Evolutionary conservation across 2,888 invertebrate species (phyloP).

Genomic region (Crematogaster levior): DNA sequence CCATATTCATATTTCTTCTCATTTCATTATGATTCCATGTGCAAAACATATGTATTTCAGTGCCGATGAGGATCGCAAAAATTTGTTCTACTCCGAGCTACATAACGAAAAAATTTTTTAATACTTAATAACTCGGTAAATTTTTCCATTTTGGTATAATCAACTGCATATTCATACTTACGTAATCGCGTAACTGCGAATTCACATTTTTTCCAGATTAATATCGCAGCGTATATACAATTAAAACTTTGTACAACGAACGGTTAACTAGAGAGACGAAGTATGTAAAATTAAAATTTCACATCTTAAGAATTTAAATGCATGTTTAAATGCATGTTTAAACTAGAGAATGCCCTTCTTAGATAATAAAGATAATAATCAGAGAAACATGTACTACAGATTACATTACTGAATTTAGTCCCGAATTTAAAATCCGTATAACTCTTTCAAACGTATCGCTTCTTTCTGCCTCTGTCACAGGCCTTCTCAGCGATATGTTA

Average conservation of each 20-base stretch:
- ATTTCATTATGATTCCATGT: slow-evolving; percentile 30
- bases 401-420: not conserved
- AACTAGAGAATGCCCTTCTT: not conserved
- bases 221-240: not conserved
- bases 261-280: not conserved
- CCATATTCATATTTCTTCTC: slow-evolving; percentile 46
- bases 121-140: not conserved
- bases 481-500: slow-evolving; percentile 11
- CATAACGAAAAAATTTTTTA: slow-evolving; percentile 20
- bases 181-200: not conserved
- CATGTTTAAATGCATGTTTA: not conserved
- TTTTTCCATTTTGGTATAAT: slow-evolving; percentile 9
- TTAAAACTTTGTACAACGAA: slow-evolving; percentile 26
- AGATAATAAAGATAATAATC: not conserved
- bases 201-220: not conserved
- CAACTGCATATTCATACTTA: slow-evolving; percentile 11
- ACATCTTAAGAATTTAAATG: slow-evolving; percentile 17
- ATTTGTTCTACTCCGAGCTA: not conserved
- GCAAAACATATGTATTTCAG: slow-evolving; percentile 1
- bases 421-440: not conserved
- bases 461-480: not conserved
- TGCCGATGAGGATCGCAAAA: slow-evolving; percentile 14
- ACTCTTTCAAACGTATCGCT: not conserved
- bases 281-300: slow-evolving; percentile 20
- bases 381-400: not conserved